These are phyloP conservation scores for Athalia circularis DNA, from an alignment of 2,888 invertebrate genomes.

Conservation along the genomic window DNA sequence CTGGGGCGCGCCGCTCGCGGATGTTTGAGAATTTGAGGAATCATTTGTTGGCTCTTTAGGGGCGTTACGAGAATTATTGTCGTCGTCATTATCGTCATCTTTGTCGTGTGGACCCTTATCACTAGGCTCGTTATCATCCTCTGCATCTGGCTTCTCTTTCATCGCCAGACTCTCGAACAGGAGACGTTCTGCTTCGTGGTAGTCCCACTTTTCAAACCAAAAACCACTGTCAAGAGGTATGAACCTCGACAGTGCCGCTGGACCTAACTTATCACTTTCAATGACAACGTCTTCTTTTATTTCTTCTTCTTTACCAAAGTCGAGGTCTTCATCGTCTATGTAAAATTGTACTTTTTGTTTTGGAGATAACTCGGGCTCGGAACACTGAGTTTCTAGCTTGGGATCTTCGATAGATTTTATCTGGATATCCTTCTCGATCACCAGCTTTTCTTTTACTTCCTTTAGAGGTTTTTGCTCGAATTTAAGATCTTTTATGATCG, in stretches of 20 bases:
- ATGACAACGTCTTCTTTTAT: conserved; percentile 45
- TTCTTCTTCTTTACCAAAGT: conserved; percentile 60
- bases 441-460: conserved; percentile 36
- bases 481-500: conserved; percentile 4
- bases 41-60: conserved; percentile 60
- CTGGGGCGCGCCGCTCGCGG: conserved; percentile 66
- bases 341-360: conserved; percentile 69
- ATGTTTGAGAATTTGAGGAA: conserved; percentile 42
- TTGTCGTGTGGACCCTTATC: conserved; percentile 61
- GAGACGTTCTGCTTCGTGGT: conserved; percentile 81
- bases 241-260: conserved; percentile 57
- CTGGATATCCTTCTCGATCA: conserved; percentile 25
- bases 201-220: conserved; percentile 79
- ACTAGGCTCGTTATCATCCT: conserved; percentile 53
- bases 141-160: conserved; percentile 69
- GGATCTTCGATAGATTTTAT: conserved; percentile 25
- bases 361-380: conserved; percentile 47
- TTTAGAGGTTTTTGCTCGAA: conserved; percentile 37
- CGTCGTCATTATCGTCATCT: conserved; percentile 77
- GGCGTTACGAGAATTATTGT: conserved; percentile 78
- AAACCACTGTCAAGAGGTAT: conserved; percentile 76
- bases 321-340: conserved; percentile 67
- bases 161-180: conserved; percentile 78
- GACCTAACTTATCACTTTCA: conserved; percentile 32
- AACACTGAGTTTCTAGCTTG: conserved; percentile 36